Percentiles rank a stretch among this genome's conserved stretches.
Evolutionary conservation across 2,113 vertebrate genomes (phyloP).

Genomic region (Reinhardtius hippoglossoides): DNA sequence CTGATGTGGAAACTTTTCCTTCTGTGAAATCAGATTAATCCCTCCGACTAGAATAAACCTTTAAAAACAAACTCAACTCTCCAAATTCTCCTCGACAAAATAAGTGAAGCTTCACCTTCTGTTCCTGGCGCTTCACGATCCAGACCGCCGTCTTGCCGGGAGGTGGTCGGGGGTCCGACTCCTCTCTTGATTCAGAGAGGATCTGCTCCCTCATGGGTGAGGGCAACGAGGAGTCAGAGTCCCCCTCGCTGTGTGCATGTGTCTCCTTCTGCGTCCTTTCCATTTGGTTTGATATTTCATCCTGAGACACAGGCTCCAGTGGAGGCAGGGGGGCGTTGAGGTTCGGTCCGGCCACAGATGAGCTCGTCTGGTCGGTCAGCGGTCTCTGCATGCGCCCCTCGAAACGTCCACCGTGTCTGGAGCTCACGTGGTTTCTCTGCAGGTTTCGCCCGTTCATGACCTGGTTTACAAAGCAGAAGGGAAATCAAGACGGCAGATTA

Average conservation of each 20-base stretch:
- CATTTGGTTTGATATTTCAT: conserved; percentile 22
- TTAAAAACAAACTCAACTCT: not conserved
- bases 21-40: no score
- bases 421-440: conserved; percentile 26
- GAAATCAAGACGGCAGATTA: no score
- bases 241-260: conserved; percentile 46
- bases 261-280: conserved; percentile 35
- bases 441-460: conserved; percentile 74
- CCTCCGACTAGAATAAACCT: no score
- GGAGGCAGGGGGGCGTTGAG: conserved; percentile 7
- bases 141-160: conserved; percentile 49
- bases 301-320: not conserved
- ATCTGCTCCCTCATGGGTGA: conserved; percentile 67
- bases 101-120: conserved; percentile 36
- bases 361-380: conserved; percentile 74
- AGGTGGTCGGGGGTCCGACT: conserved; percentile 63
- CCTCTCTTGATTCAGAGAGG: conserved; percentile 73
- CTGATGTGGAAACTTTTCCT: no score
- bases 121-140: conserved; percentile 56
- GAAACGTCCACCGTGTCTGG: conserved; percentile 27
- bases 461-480: conserved; percentile 19
- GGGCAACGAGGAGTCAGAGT: conserved; percentile 71
- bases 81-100: not conserved
- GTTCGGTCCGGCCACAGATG: conserved; percentile 66
- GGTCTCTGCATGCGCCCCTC: conserved; percentile 43